Conservation (phyloP, 1,140 invertebrate species). For the Drosophila simulans region DNA sequence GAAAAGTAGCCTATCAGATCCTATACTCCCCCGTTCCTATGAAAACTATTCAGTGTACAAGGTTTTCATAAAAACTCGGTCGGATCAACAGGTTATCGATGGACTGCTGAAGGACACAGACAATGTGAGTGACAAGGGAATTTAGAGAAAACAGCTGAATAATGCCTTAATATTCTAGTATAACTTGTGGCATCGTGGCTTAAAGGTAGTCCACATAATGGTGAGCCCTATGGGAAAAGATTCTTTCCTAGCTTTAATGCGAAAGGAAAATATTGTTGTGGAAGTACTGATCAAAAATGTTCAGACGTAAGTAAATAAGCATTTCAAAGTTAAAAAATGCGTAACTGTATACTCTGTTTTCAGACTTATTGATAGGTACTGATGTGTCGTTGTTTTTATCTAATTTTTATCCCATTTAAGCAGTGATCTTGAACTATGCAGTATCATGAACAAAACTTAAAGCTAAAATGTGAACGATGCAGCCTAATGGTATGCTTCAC, state of each 20-base stretch:
- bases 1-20: neutral
- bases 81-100: conserved; percentile 24
- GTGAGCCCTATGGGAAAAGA: conserved; percentile 21
- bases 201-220: conserved; percentile 40
- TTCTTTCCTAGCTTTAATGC: conserved; percentile 14
- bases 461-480: too few relatives aligned
- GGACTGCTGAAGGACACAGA: conserved; percentile 27
- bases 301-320: conserved; percentile 40
- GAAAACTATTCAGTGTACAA: conserved; percentile 51
- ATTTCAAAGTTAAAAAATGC: neutral
- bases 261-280: conserved; percentile 5
- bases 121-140: conserved; percentile 6
- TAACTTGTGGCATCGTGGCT: conserved; percentile 37
- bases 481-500: too few relatives aligned
- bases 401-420: too few relatives aligned
- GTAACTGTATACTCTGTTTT: neutral
- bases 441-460: too few relatives aligned
- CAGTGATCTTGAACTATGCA: too few relatives aligned
- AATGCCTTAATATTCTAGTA: conserved; percentile 23
- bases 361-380: conserved; percentile 17
- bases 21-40: conserved; percentile 7
- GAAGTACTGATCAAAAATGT: conserved; percentile 53
- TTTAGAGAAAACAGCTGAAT: too few relatives aligned
- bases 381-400: neutral
- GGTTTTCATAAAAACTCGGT: conserved; percentile 7